Conservation (phyloP, 2,888 invertebrate species). For the Pyrrhia umbra region DNA sequence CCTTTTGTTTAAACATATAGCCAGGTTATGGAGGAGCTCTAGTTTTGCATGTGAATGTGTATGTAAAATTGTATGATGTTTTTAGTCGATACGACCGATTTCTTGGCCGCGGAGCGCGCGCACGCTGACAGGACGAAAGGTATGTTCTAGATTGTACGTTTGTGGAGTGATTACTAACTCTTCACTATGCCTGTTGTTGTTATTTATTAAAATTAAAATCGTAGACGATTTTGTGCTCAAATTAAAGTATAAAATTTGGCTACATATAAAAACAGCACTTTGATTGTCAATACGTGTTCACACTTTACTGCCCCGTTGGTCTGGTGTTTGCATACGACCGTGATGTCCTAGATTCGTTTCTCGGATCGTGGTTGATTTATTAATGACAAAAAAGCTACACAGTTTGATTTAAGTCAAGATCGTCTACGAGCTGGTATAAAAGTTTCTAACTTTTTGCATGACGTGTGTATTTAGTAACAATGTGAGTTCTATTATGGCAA, state of each 20-base stretch:
- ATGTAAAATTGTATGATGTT: conserved; percentile 49
- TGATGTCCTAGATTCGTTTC: not conserved
- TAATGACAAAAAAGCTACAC: not conserved
- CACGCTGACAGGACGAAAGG: conserved; percentile 86
- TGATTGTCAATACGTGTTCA: no score
- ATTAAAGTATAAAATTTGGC: no score
- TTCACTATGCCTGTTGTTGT: conserved; percentile 6
- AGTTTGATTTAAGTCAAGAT: not conserved
- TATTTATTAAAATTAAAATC: not conserved
- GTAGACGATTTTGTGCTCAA: conserved; percentile 18
- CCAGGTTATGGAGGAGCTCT: not conserved
- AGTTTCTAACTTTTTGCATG: conserved; percentile 7
- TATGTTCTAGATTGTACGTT: conserved; percentile 45
- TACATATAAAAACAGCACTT: no score
- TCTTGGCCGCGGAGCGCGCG: conserved; percentile 84
- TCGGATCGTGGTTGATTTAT: no score
- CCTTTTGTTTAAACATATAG: no score
- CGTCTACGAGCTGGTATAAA: not conserved
- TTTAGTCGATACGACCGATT: conserved; percentile 84
- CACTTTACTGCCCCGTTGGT: no score
- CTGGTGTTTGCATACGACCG: no score
- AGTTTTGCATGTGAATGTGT: conserved; percentile 56
- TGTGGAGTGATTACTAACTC: conserved; percentile 1
- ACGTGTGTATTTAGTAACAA: conserved; percentile 19
- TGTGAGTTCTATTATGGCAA: not conserved